phyloP scores from a whole-genome alignment of 64 coral and sea anemone species.

The Hydrozoanthus tunicans region DNA sequence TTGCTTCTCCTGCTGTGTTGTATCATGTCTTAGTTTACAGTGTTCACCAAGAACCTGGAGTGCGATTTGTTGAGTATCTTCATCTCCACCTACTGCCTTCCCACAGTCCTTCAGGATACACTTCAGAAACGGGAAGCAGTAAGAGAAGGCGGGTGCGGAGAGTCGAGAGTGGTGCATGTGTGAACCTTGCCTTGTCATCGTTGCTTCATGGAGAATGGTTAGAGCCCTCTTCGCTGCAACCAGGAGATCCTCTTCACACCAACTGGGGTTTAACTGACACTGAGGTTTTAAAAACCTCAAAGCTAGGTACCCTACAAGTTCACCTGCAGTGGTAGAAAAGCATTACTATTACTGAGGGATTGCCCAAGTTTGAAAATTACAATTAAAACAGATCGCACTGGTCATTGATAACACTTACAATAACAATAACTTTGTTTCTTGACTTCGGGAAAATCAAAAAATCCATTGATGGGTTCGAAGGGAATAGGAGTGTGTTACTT shows the following conservation, averaged over 20 bases:
- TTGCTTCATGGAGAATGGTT: conserved; percentile 42
- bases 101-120: conserved; percentile 79
- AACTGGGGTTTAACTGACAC: conserved; percentile 60
- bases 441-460: too few relatives aligned
- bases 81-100: conserved; percentile 62
- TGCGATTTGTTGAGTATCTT: conserved; percentile 66
- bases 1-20: conserved; percentile 16
- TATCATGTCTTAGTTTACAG: conserved; percentile 71
- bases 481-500: too few relatives aligned
- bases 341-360: too few relatives aligned
- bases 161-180: conserved; percentile 26
- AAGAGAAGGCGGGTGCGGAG: conserved; percentile 79
- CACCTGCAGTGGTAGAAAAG: conserved; percentile 49
- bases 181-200: conserved; percentile 44
- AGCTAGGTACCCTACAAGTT: conserved; percentile 62
- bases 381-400: not conserved
- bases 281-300: conserved; percentile 79
- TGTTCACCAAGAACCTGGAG: conserved; percentile 79
- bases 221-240: conserved; percentile 63
- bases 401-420: not conserved
- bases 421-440: too few relatives aligned
- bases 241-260: conserved; percentile 77
- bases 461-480: too few relatives aligned
- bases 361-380: not conserved
- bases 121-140: conserved; percentile 86